Base-by-base conservation (phyloP, 2,797 vertebrate genomes). In the Pogonophryne albipinna region DNA sequence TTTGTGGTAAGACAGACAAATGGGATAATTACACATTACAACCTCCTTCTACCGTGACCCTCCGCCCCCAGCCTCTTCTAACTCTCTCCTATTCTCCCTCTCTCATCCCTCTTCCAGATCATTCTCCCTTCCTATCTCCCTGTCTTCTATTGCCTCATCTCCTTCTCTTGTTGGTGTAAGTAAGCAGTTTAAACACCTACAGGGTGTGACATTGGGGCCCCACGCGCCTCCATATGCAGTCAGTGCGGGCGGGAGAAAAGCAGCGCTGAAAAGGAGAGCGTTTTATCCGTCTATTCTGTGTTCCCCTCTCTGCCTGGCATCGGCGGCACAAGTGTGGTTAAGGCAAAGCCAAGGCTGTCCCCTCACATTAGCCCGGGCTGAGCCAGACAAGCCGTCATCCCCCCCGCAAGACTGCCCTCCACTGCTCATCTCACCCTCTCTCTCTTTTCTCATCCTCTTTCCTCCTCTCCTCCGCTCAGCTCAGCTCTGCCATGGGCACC, bases 101-200 rank as follows among this genome's bases (percentile, higher is more conserved):
- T 87, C 82, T 90, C 84, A 82, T 86, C 72, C 82, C 88, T 72
- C 85, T 74, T 66, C 77, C 70, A 60, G 71, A 73, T 76, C 78
- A 74, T 63, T 84, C 80, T 86, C 78, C 74, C 77, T 71, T 69
- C 78, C 85, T 75, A 76, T 78, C 82, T 85, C 78, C 66, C 82
- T 80, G 85, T 85, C 85, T 89, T 83, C 70, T 82, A 71, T 90
- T 92, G 87, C 88, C 89, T 93, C 91, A 91, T 91, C 88, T 87
- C 76, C 84, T 87, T 87, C 80, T 91, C 86, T 91, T 85, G 88
- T 79, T 77, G 82, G 86, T 93, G 91, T 91, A 89, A 93, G 91
- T 94, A 95, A 95, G 93, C 94, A 87, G 93, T 94, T 95, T 95
- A 95, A 92, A 94, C 94, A 94, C 94, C 94, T 95, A 94, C 94